Percentiles rank a stretch among this genome's conserved stretches.
Evolutionary conservation across 2,113 vertebrate species (phyloP).

Genomic region (Sitta europaea): DNA sequence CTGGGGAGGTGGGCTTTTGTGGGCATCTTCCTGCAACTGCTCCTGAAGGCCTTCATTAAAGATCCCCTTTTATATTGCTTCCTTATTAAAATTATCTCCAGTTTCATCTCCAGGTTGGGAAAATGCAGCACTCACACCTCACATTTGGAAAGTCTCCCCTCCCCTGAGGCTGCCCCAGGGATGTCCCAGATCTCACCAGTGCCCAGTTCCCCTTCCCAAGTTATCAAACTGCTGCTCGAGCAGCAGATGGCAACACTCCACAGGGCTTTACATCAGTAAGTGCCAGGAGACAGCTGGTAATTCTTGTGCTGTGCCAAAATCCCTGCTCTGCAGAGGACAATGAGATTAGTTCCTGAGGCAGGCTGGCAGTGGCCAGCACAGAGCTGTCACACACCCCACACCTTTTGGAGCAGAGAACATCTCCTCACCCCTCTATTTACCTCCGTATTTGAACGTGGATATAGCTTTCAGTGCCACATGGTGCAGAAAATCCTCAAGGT

Average conservation of each 20-base stretch:
- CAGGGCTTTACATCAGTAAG: neutral
- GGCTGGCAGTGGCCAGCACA: neutral
- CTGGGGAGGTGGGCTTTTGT: neutral
- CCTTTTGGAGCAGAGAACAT: neutral
- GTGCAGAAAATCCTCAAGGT: neutral
- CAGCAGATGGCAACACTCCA: neutral
- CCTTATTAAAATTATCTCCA: neutral
- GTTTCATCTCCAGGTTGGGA: neutral
- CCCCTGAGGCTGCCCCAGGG: neutral
- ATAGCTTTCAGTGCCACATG: neutral
- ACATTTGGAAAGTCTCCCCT: neutral
- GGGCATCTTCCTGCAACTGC: neutral
- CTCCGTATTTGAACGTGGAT: neutral
- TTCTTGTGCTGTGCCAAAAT: neutral
- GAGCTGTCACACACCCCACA: neutral
- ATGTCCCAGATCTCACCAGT: fast-evolving
- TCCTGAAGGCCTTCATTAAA: neutral
- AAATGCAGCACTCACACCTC: neutral
- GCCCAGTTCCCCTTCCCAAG: neutral
- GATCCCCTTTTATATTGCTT: no score
- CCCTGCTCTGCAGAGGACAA: neutral
- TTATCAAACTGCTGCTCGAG: neutral
- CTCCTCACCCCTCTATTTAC: neutral
- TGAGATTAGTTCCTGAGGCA: neutral
- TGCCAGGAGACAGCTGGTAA: neutral